A percentile compares a stretch with the other conserved stretches of the same genome.
These are phyloP conservation scores for Pristiophorus japonicus DNA, from an alignment of 2,113 vertebrate species.

Conservation along the genomic window DNA sequence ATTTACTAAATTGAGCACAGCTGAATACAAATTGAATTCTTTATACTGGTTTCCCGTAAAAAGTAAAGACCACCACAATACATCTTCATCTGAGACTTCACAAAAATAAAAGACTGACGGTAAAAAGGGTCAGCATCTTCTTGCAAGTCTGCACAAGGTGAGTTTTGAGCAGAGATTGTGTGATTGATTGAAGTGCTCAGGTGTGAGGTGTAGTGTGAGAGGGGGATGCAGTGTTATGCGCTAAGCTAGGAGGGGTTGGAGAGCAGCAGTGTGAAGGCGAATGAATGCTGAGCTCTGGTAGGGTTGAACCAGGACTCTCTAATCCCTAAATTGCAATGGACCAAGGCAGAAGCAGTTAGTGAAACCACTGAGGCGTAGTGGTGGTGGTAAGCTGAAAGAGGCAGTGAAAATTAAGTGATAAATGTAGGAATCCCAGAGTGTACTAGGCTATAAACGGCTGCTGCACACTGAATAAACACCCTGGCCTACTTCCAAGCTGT, in stretches of 20 bases:
- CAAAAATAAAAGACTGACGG: neutral
- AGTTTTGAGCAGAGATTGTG: neutral
- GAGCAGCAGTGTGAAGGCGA: neutral
- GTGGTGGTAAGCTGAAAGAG: conserved; percentile 33
- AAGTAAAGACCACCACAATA: neutral
- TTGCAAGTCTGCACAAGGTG: neutral
- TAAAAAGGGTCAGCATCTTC: neutral
- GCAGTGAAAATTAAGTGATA: conserved; percentile 38
- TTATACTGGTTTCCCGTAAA: neutral
- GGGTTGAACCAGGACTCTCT: neutral
- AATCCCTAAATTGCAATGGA: neutral
- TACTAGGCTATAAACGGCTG: conserved; percentile 35
- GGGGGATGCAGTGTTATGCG: neutral
- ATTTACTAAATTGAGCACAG: conserved; percentile 91
- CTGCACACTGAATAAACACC: conserved; percentile 32
- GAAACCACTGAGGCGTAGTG: neutral
- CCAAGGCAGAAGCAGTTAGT: conserved; percentile 28
- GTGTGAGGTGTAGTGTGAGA: neutral
- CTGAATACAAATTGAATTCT: conserved; percentile 55
- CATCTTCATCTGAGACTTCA: neutral
- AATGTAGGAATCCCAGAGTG: conserved; percentile 34
- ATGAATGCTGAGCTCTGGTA: neutral
- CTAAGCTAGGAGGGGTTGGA: neutral
- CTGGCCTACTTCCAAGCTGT: conserved; percentile 31
- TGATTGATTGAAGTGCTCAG: neutral